phyloP scores from a whole-genome alignment of 2,113 vertebrate species.

The Catharus minimus region DNA sequence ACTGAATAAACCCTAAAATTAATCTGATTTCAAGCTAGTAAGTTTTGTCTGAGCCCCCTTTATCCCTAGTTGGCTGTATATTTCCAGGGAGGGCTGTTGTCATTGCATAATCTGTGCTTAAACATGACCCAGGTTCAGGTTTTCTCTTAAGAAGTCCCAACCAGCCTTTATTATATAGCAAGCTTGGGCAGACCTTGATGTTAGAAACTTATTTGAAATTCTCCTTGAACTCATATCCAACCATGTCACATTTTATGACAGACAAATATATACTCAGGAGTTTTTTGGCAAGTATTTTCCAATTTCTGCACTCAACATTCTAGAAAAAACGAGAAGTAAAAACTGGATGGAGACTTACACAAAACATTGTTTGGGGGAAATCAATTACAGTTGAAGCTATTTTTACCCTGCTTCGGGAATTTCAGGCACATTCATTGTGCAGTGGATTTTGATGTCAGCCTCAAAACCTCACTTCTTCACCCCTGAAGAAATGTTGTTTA shows the following conservation, averaged over 20 bases:
- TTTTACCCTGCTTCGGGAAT: accelerated
- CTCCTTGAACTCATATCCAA: not conserved
- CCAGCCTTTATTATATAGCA: not conserved
- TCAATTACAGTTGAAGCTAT: not conserved
- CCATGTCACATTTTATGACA: not conserved
- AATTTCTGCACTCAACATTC: not conserved
- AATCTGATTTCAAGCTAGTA: not conserved
- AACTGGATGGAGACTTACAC: not conserved
- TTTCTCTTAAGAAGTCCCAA: not conserved
- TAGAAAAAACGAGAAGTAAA: not conserved
- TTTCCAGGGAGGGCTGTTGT: not conserved
- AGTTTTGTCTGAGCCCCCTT: not conserved
- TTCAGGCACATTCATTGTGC: not conserved
- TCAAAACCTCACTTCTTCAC: not conserved
- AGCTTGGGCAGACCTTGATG: accelerated
- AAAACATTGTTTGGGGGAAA: not conserved
- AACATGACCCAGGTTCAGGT: not conserved
- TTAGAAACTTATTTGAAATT: not conserved
- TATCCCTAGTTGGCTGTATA: not conserved
- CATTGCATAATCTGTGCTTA: not conserved
- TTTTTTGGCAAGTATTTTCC: not conserved
- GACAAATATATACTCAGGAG: not conserved
- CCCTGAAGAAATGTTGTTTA: not conserved
- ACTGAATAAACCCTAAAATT: not conserved
- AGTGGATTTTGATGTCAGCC: not conserved